These are phyloP conservation scores for Pipra filicauda DNA, from an alignment of 2,113 vertebrate species.

Conservation along the genomic window DNA sequence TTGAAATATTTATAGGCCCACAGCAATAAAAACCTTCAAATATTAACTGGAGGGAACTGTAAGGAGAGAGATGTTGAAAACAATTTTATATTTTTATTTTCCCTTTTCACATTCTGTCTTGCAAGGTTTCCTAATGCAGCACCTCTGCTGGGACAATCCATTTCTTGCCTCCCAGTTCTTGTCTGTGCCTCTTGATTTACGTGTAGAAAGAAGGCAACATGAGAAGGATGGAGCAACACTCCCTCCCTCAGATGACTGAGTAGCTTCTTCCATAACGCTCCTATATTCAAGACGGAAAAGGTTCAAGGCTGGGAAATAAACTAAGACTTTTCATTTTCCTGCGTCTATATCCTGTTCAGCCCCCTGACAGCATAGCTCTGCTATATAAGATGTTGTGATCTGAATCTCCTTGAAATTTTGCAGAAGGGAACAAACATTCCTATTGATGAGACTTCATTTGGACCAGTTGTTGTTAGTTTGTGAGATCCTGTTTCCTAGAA, in stretches of 20 bases:
- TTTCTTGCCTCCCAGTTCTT: neutral
- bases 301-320: neutral
- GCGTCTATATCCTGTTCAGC: neutral
- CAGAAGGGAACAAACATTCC: neutral
- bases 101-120: neutral
- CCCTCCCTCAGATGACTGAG: neutral
- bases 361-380: neutral
- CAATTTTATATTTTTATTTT: neutral
- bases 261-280: neutral
- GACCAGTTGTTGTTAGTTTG: neutral
- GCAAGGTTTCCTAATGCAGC: neutral
- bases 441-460: neutral
- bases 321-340: neutral
- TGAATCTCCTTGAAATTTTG: neutral
- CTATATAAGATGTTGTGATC: neutral
- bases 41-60: neutral
- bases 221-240: neutral
- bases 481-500: neutral
- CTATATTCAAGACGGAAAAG: neutral
- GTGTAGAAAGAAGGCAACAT: neutral
- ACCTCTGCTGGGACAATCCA: neutral
- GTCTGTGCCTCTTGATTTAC: neutral
- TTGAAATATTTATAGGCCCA: neutral
- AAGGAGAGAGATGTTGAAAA: neutral
- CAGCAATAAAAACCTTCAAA: neutral